Evolutionary conservation across 2,888 invertebrate species (phyloP).

Genomic region (Erannis defoliaria): DNA sequence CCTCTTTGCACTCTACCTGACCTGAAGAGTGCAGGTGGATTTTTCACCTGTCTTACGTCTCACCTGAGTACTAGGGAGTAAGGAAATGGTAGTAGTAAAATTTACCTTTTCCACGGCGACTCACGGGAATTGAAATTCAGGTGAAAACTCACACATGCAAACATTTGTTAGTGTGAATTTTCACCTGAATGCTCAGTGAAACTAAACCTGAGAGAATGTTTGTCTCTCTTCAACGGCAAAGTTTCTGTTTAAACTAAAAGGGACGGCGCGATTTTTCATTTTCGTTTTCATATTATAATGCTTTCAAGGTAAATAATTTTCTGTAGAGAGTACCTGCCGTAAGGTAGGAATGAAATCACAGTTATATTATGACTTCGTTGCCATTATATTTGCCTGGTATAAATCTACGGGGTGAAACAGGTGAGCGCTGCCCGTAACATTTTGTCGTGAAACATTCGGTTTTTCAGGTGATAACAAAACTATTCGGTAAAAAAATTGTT

Average conservation of each 20-base stretch:
- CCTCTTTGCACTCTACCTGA: slow-evolving; percentile 31
- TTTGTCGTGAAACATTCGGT: slow-evolving; percentile 31
- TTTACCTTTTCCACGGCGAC: slow-evolving; percentile 62
- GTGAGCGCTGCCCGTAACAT: slow-evolving; percentile 61
- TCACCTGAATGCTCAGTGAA: background rate
- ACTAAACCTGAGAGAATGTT: background rate
- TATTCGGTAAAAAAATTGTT: background rate
- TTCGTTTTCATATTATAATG: background rate
- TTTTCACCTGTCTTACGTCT: slow-evolving; percentile 80
- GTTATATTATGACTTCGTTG: slow-evolving; percentile 43
- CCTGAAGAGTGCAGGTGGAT: slow-evolving; percentile 63
- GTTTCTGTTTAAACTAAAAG: background rate
- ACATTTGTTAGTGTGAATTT: background rate
- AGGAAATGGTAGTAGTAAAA: slow-evolving; percentile 60
- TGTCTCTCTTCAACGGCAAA: slow-evolving; percentile 6
- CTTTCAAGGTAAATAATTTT: background rate
- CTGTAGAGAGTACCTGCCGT: slow-evolving; percentile 15
- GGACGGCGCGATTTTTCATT: background rate
- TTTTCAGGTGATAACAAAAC: slow-evolving; percentile 7
- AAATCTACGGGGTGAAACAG: slow-evolving; percentile 70
- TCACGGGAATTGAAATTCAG: slow-evolving; percentile 63
- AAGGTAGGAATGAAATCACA: slow-evolving; percentile 20
- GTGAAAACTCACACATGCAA: slow-evolving; percentile 54
- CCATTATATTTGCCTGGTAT: slow-evolving; percentile 69
- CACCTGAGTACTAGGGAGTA: slow-evolving; percentile 77